A percentile compares a stretch with the other conserved stretches of the same genome.
Conservation (phyloP, 2,797 vertebrate genomes). For the Aeoliscus strigatus region DNA sequence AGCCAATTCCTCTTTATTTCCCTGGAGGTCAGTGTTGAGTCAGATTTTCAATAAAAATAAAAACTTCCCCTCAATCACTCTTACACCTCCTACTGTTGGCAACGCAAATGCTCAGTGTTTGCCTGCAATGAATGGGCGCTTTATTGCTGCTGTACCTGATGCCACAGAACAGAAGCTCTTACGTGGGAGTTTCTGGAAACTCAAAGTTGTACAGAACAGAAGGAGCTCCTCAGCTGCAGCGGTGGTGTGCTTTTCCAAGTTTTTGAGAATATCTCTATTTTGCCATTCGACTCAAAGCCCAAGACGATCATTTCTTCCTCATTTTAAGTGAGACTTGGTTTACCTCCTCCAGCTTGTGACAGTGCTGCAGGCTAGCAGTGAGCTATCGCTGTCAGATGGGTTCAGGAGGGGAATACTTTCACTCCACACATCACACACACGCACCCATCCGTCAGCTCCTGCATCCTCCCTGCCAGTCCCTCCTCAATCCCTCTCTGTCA, state of each 20-base stretch:
- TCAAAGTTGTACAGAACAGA: conserved; percentile 12
- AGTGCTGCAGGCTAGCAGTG: conserved; percentile 36
- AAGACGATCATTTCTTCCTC: background rate
- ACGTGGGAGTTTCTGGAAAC: conserved; percentile 30
- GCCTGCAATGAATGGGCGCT: conserved; percentile 18
- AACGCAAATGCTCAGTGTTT: background rate
- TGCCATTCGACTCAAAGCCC: conserved; percentile 21
- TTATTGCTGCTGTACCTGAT: conserved; percentile 26
- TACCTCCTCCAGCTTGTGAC: conserved; percentile 17
- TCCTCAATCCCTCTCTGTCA: conserved; percentile 21
- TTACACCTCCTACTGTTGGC: conserved; percentile 25
- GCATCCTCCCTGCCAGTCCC: conserved; percentile 14
- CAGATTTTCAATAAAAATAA: conserved; percentile 47
- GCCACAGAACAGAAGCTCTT: conserved; percentile 23
- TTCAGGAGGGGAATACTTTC: conserved; percentile 29
- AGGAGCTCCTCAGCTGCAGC: no score
- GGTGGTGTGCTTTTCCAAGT: conserved; percentile 5
- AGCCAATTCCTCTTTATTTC: conserved; percentile 67
- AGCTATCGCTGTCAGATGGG: conserved; percentile 36
- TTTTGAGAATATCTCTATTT: conserved; percentile 10
- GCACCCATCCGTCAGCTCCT: conserved; percentile 33
- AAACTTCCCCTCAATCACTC: conserved; percentile 32
- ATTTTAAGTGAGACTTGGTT: conserved; percentile 17
- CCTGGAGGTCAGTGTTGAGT: conserved; percentile 33
- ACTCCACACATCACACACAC: conserved; percentile 39